These are phyloP conservation scores for Mormoops blainvillei DNA, from an alignment of 2,113 vertebrate species.

Conservation along the genomic window DNA sequence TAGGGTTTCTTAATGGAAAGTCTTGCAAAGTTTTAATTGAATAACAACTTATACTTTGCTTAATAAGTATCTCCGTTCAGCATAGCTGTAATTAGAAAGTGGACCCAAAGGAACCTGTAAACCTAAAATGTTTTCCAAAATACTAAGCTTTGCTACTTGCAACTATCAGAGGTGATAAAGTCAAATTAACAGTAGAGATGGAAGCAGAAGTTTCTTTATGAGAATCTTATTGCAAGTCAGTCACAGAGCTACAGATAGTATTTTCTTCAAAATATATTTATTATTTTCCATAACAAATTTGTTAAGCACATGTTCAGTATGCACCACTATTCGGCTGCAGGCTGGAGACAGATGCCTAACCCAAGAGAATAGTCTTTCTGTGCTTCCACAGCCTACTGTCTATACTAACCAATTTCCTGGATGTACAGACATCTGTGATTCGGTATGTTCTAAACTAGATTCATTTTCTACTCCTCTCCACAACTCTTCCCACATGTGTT, in stretches of 20 bases:
- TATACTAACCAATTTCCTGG: not conserved
- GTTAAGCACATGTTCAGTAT: not conserved
- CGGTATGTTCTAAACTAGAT: not conserved
- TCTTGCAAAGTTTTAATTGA: not conserved
- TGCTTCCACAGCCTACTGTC: not conserved
- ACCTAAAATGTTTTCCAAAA: not conserved
- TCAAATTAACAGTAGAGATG: not conserved
- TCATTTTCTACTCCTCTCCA: not conserved
- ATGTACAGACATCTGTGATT: not conserved
- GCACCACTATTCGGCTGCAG: not conserved
- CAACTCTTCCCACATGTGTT: not conserved
- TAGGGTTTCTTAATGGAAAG: not conserved
- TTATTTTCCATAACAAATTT: not conserved
- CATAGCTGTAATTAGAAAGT: not conserved
- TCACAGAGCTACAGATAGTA: not conserved
- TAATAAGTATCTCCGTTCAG: not conserved
- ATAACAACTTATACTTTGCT: not conserved
- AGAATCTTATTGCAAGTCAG: not conserved
- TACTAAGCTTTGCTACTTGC: not conserved
- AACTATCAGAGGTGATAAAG: not conserved
- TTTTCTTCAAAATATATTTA: not conserved
- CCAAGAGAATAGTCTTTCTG: not conserved
- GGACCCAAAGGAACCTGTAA: not conserved
- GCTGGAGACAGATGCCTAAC: not conserved
- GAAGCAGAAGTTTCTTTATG: not conserved